Evolutionary conservation across 1,140 invertebrate genomes (phyloP), one percentile per base, ranked within the genome.

Genomic region (Calycopis cecrops): DNA sequence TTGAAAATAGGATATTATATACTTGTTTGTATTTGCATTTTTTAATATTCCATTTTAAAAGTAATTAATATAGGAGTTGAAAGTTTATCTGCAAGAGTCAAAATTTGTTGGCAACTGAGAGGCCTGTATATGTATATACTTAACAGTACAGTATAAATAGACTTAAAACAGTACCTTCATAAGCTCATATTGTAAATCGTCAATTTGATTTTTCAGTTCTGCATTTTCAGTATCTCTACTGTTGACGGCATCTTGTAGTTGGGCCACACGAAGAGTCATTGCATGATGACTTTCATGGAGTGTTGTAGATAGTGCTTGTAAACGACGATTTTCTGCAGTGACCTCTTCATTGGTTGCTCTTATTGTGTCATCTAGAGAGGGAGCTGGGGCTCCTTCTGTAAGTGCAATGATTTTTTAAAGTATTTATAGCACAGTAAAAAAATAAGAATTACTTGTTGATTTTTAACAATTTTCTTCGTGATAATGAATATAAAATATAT

Each of bases 231-330:
- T 99, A 87, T 99, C 97, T 71, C 96, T 93, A 17, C 94, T 95
- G 33, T 94, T 96, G 51, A 98, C 21, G 17, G 94, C 94, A 76
- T 99, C 97, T 85, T 98, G 95, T 28, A 97, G 84, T 79, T 97
- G 95, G 38, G 96, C 94, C 82, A 97, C 94, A 90, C 97, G 95
- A 3, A 98, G 87, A 34, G 95, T 97, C 85, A 97, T 96, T 14
- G 93, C 93, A 71, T 98, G 97, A 79, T 98, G 96, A 67, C 95
- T 94, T 88, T 98, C 96, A 84, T 99, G 97, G 10, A 99, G 89
- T 34, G 94, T 92, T 11, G 97, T 98, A 63, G 97, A 96, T 57
- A 98, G 90, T n/a, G 94, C 93, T 88, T 98, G 95, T 9, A 99
- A 89, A 67, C 95, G 94, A 57, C 93, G 90, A 84, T 98, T 99